Evolutionary conservation across 2,888 invertebrate genomes (phyloP), one percentile per base, ranked within the genome.

Genomic region (Polylopha cassiicola): DNA sequence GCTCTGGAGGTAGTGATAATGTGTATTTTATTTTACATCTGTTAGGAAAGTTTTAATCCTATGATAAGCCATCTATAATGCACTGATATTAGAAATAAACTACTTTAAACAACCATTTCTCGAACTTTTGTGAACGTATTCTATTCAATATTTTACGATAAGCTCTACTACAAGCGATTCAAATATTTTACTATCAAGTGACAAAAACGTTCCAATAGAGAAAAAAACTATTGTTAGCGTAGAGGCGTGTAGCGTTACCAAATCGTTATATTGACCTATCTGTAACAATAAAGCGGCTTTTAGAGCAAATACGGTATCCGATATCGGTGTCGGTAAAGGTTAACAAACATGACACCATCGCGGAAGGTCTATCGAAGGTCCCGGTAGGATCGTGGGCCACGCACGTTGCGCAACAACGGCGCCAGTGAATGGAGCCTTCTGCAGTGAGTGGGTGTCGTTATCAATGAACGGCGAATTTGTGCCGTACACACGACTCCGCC

Each of bases 391-490:
- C 53, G 55, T 51, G 61, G 60, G 58, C 68, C 72, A 69, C 61
- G 70, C 61, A 65, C 63, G 56, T 82, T 84, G 82, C 72, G 73
- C 81, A 82, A 84, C 54, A 57, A 27, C 55, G 77, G 78, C 79
- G 77, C 79, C 77, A 69, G 79, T 80, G 81, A 81, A 81, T 81
- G 84, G 81, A 76, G 61, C 57, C 69, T 65, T 65, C 54, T 56
- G 53, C 73, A 58, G 82, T 81, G 76, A 80, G 85, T 65, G 78
- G 68, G 53, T 57, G 71, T 81, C 80, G 82, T 84, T 81, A 85
- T 85, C 79, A 84, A 85, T 85, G 85, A 76, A 81, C 79, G 67
- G 76, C 78, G 65, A 80, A 79, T 73, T 77, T 62, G 74, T 71
- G 75, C 70, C 73, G 78, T 80, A 82, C 81, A 76, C 77, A 71